phyloP scores from a whole-genome alignment of 1,140 invertebrate species.

The Dendroctonus valens region DNA sequence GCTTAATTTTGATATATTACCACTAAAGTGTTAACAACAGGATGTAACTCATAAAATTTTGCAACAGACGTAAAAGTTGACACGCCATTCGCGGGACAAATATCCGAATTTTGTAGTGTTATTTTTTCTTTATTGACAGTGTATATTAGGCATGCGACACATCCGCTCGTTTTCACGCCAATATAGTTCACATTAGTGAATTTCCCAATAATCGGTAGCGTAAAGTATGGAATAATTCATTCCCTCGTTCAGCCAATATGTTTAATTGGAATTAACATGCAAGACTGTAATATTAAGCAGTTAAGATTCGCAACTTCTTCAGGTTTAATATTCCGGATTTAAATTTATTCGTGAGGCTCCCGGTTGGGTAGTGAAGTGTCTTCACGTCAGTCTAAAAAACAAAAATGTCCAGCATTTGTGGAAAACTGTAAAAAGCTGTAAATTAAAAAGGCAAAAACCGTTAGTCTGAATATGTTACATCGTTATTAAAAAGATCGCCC shows the following conservation, averaged over 20 bases:
- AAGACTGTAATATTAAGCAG: too few species aligned
- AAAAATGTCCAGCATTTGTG: too few species aligned
- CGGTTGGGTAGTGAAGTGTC: too few species aligned
- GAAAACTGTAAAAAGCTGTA: too few species aligned
- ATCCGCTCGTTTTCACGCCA: conserved; percentile 15
- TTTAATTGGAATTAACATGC: too few species aligned
- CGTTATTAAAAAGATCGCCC: conserved; percentile 3
- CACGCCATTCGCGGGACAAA: conserved; percentile 25
- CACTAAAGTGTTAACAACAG: conserved; percentile 29
- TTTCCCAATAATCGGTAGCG: background rate
- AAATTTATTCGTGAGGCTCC: too few species aligned
- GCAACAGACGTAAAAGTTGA: conserved; percentile 22
- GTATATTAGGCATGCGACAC: conserved; percentile 1
- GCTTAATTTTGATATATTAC: conserved; percentile 25
- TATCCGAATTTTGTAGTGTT: conserved; percentile 29
- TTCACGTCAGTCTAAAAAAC: too few species aligned
- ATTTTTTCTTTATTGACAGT: conserved; percentile 27
- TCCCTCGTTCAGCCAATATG: too few species aligned
- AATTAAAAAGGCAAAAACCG: background rate
- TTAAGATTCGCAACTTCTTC: too few species aligned
- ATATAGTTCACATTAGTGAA: background rate
- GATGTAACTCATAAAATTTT: conserved; percentile 28
- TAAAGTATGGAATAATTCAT: too few species aligned
- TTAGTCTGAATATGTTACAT: background rate
- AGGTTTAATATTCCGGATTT: too few species aligned